Percentiles rank a stretch among this genome's conserved stretches.
Evolutionary conservation across 2,797 vertebrate genomes (phyloP).

Genomic region (Leptatherina wallacei): DNA sequence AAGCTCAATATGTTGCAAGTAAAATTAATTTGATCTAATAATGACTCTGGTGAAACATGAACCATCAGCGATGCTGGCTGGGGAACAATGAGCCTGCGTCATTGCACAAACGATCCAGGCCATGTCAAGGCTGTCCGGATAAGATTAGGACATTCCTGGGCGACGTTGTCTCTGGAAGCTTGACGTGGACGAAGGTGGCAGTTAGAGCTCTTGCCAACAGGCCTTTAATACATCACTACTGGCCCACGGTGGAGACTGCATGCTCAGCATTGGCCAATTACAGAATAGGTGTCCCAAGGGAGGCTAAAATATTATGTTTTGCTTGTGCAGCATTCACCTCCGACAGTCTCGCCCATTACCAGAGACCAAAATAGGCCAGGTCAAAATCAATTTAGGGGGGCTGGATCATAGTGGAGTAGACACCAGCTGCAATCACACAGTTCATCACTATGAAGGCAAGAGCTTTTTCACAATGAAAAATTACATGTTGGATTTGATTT

Average conservation of each 20-base stretch:
- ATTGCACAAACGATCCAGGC: conserved; percentile 52
- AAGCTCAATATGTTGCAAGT: conserved; percentile 44
- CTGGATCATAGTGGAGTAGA: neutral
- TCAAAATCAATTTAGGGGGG: neutral
- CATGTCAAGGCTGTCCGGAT: conserved; percentile 73
- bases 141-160: conserved; percentile 77
- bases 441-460: neutral
- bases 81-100: conserved; percentile 71
- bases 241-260: conserved; percentile 29
- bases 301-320: conserved; percentile 58
- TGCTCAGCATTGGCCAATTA: conserved; percentile 41
- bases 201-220: conserved; percentile 35
- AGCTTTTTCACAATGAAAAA: neutral
- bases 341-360: neutral
- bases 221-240: conserved; percentile 53
- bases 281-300: conserved; percentile 58
- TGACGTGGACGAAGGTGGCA: conserved; percentile 43
- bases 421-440: neutral
- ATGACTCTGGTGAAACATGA: conserved; percentile 71
- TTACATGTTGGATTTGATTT: neutral
- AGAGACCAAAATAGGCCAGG: neutral
- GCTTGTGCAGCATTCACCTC: conserved; percentile 36
- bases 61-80: conserved; percentile 52
- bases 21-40: conserved; percentile 77
- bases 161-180: conserved; percentile 54